Percentiles rank a stretch among this genome's conserved stretches.
Evolutionary conservation across 1,140 invertebrate species (phyloP).

Genomic region (Pseudachorutes palmiensis): DNA sequence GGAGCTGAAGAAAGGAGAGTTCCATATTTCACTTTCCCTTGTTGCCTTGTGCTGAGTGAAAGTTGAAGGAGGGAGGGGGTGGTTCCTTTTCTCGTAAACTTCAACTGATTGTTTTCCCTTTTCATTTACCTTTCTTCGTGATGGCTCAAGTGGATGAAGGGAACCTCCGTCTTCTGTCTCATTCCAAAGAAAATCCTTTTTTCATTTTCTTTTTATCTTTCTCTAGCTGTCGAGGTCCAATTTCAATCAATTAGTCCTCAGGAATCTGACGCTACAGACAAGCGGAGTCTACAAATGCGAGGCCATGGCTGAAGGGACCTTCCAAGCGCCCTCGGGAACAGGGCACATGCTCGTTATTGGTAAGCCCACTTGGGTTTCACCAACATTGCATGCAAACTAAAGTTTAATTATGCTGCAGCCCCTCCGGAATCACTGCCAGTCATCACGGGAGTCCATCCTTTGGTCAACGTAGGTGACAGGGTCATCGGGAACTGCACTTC

Average conservation of each 20-base stretch:
- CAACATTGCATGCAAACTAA: not conserved
- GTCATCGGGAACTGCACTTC: conserved; percentile 39
- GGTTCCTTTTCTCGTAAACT: too few relatives aligned
- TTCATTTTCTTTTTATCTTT: not conserved
- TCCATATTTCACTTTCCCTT: not conserved
- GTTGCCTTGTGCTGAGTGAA: not conserved
- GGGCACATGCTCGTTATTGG: conserved; percentile 30
- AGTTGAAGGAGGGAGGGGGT: not conserved
- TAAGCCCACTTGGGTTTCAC: conserved; percentile 18
- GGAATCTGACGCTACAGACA: conserved; percentile 29
- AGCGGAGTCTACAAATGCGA: conserved; percentile 38
- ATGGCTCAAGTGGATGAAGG: not conserved
- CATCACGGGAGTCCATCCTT: conserved; percentile 18
- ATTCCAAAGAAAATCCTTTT: too few relatives aligned
- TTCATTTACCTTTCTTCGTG: not conserved
- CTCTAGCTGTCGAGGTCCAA: conserved; percentile 20
- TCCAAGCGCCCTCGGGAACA: conserved; percentile 15
- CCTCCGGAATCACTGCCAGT: conserved; percentile 21
- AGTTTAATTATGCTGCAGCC: conserved; percentile 15
- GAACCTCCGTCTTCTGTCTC: not conserved
- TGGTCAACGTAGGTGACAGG: conserved; percentile 15
- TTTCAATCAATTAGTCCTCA: conserved; percentile 29
- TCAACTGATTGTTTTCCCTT: not conserved
- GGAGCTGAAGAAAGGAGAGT: not conserved
- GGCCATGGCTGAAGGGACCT: conserved; percentile 37